Conservation (phyloP, 2,888 invertebrate genomes). For the Amblyteles armatorius region DNA sequence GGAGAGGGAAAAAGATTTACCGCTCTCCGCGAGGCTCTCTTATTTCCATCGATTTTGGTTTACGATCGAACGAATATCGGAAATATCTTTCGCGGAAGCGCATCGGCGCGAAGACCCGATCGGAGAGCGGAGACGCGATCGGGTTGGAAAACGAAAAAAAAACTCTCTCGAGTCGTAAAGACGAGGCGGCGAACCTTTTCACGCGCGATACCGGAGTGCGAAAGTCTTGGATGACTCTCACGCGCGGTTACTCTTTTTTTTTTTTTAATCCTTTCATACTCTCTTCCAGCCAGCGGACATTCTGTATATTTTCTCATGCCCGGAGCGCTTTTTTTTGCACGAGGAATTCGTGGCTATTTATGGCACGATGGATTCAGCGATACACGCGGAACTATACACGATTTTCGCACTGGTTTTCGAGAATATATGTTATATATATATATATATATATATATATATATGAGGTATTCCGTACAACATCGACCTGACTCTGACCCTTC, state of each 20-base stretch:
- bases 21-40: neutral
- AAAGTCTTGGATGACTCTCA: constrained; percentile 25
- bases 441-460: too few species aligned
- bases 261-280: constrained; percentile 29
- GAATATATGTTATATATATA: too few species aligned
- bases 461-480: too few species aligned
- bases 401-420: neutral
- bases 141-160: constrained; percentile 8
- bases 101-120: neutral
- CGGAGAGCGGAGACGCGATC: neutral
- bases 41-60: constrained; percentile 8
- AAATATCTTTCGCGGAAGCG: constrained; percentile 22
- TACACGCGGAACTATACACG: neutral
- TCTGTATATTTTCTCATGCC: constrained; percentile 14
- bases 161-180: constrained; percentile 35
- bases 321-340: constrained; percentile 4
- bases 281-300: constrained; percentile 18
- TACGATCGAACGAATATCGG: constrained; percentile 22
- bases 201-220: constrained; percentile 40
- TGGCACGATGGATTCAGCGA: constrained; percentile 12
- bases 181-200: constrained; percentile 46
- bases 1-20: neutral
- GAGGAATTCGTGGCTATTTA: constrained; percentile 49
- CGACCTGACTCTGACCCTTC: too few species aligned
- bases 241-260: constrained; percentile 1